Percentiles rank a stretch among this genome's conserved stretches.
These are phyloP conservation scores for Emydoidea blandingii DNA, from an alignment of 2,797 vertebrate species.

Conservation along the genomic window DNA sequence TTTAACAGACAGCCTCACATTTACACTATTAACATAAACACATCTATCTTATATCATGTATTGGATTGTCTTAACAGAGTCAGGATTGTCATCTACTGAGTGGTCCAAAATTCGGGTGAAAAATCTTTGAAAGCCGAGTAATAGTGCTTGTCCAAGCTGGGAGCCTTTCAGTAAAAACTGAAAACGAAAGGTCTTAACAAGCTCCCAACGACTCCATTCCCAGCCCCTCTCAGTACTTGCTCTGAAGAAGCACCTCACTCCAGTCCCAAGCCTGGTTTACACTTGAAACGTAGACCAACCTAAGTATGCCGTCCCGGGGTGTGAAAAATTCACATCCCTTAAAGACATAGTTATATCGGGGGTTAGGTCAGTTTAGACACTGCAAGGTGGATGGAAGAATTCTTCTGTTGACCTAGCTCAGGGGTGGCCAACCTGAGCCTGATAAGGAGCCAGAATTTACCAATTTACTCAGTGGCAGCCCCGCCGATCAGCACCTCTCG, in stretches of 20 bases:
- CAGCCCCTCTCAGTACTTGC: not conserved
- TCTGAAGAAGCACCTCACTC: not conserved
- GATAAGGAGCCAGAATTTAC: no score
- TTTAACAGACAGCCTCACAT: not conserved
- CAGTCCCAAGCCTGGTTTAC: not conserved
- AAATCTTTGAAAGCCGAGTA: not conserved
- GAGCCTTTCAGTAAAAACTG: not conserved
- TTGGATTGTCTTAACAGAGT: not conserved
- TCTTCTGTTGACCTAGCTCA: not conserved
- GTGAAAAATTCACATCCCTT: not conserved
- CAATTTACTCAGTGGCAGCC: no score
- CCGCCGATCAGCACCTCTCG: no score
- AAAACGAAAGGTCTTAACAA: not conserved
- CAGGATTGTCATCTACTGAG: not conserved
- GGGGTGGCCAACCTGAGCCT: no score
- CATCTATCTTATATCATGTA: not conserved
- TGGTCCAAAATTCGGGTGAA: not conserved
- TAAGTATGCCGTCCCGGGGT: rapidly evolving
- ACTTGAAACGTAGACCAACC: not conserved
- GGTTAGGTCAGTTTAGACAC: not conserved
- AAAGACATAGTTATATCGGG: not conserved
- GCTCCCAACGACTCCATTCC: not conserved
- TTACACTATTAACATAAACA: not conserved
- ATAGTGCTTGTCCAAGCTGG: not conserved
- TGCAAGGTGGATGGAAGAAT: not conserved